phyloP scores from a whole-genome alignment of 2,888 invertebrate species.

The Trichopoda pennipes region DNA sequence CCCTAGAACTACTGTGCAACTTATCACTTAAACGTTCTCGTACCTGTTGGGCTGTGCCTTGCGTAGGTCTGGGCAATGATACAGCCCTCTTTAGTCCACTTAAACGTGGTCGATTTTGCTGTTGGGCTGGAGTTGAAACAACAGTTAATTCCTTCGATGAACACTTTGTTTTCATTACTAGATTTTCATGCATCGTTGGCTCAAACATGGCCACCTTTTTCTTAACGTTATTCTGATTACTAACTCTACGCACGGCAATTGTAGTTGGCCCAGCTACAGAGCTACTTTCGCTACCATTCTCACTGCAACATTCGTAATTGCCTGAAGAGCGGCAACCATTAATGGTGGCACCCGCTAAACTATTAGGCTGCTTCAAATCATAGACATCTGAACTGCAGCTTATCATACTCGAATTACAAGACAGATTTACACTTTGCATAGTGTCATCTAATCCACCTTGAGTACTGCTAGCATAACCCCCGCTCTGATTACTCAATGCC shows the following conservation, averaged over 20 bases:
- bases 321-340: conserved; percentile 63
- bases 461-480: conserved; percentile 86
- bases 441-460: conserved; percentile 82
- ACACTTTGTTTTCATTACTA: conserved; percentile 44
- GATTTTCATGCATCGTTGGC: conserved; percentile 72
- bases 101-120: conserved; percentile 82
- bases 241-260: conserved; percentile 61
- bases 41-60: conserved; percentile 82
- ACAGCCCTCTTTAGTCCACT: conserved; percentile 82
- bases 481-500: conserved; percentile 83
- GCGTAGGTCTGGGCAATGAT: conserved; percentile 75
- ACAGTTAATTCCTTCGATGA: conserved; percentile 47
- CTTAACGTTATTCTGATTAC: conserved; percentile 79
- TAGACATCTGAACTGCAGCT: conserved; percentile 88
- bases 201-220: conserved; percentile 84
- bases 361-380: conserved; percentile 73
- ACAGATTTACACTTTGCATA: conserved; percentile 79
- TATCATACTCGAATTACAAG: conserved; percentile 89
- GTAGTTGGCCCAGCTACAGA: conserved; percentile 83
- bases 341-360: conserved; percentile 52
- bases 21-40: conserved; percentile 84
- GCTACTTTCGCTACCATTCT: conserved; percentile 90
- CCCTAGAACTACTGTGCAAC: conserved; percentile 75
- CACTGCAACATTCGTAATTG: conserved; percentile 82
- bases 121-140: conserved; percentile 53